Evolutionary conservation across 2,888 invertebrate species (phyloP), one percentile per base, ranked within the genome.

Genomic region (Phengaris arion): DNA sequence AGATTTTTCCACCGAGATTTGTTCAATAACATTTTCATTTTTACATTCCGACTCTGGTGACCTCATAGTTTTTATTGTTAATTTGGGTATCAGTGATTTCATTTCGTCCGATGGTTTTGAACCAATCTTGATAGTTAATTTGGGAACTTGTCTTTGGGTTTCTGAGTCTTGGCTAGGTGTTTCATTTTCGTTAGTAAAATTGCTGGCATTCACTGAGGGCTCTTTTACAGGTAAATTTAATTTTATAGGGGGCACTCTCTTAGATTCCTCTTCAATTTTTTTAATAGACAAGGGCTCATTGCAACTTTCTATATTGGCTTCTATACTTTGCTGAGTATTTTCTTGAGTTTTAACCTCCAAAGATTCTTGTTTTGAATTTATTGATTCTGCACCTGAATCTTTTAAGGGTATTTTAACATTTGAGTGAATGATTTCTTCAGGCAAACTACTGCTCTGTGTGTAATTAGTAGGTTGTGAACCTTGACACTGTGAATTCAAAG

Each of bases 71-170:
- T 64, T 64, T 12, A 64, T 64, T 0, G 64, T 64, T 15, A 64
- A 64, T 64, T 64, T 64, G 15, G 64, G 64, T 64, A 64, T 64
- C 6, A 35, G 64, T 35, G 64, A 64, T 64, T 64, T 64, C 6
- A 83, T 81, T 83, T 93, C 93, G 74, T 92, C 92, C 52, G 83
- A 68, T 80, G 86, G 87, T 82, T 89, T 94, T 79, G 83, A 86
- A 57, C 87, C 83, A 77, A 94, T 82, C 85, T 94, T 94, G 57
- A 94, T 94, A 74, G 94, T 94, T 78, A 94, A 83, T 85, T 94
- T 94, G 59, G 94, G 94, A 74, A 94, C 89, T 79, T 90, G 90
- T 85, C 91, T 93, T 73, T 81, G 80, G 75, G 83, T 80, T 59
- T 88, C 89, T 70, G 81, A 77, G 70, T 86, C 84, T 76, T 77